Conservation (phyloP, 1,140 invertebrate species). For the Dendroctonus ponderosae region DNA sequence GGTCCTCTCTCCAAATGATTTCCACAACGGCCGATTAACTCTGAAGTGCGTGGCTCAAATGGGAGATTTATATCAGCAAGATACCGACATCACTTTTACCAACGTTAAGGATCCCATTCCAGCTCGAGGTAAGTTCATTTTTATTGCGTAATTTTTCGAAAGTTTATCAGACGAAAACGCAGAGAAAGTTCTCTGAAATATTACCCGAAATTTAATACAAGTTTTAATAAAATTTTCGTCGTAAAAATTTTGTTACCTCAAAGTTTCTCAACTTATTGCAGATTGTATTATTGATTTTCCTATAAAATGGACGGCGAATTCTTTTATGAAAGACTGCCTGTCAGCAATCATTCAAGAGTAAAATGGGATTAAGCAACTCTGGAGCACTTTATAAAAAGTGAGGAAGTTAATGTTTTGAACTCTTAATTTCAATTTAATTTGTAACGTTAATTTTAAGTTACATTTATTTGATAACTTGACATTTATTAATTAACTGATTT, state of each 20-base stretch:
- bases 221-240: slow-evolving; percentile 23
- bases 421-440: too few relatives aligned
- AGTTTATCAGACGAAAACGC: slow-evolving; percentile 25
- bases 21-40: slow-evolving; percentile 50
- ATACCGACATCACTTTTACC: slow-evolving; percentile 55
- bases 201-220: slow-evolving; percentile 18
- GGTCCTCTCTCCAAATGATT: slow-evolving; percentile 48
- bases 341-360: too few relatives aligned
- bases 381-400: too few relatives aligned
- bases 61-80: slow-evolving; percentile 56
- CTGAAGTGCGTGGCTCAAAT: slow-evolving; percentile 59
- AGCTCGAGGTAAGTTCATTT: slow-evolving; percentile 55
- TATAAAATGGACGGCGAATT: too few relatives aligned
- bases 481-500: too few relatives aligned
- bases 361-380: too few relatives aligned
- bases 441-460: too few relatives aligned
- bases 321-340: too few relatives aligned
- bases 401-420: too few relatives aligned
- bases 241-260: slow-evolving; percentile 25
- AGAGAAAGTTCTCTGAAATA: slow-evolving; percentile 7
- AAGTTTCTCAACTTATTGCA: slow-evolving; percentile 16
- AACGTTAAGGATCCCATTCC: slow-evolving; percentile 59
- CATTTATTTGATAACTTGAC: too few relatives aligned
- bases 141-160: slow-evolving; percentile 21
- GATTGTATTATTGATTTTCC: slow-evolving; percentile 15